These are phyloP conservation scores for Geotrypetes seraphini DNA, from an alignment of 2,797 vertebrate species.

Conservation along the genomic window DNA sequence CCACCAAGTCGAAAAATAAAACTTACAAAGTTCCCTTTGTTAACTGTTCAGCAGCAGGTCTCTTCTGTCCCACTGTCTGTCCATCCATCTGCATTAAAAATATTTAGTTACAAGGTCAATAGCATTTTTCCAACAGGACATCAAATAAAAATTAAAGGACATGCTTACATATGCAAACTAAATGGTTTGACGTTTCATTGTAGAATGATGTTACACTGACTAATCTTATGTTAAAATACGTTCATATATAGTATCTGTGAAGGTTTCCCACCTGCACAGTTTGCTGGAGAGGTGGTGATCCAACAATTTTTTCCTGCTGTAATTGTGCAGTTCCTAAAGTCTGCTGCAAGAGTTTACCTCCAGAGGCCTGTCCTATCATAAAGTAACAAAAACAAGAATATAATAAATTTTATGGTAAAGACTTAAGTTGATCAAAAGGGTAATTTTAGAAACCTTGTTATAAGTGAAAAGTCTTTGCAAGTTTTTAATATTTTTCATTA, in stretches of 20 bases:
- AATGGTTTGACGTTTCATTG: too few relatives aligned
- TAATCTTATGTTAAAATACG: too few relatives aligned
- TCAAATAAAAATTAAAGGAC: background rate
- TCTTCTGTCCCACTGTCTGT: constrained; percentile 66
- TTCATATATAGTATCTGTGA: background rate
- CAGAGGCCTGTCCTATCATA: constrained; percentile 52
- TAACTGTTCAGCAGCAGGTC: constrained; percentile 71
- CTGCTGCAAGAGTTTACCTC: constrained; percentile 45
- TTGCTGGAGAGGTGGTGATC: constrained; percentile 43
- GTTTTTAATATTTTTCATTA: too few relatives aligned
- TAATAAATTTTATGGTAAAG: too few relatives aligned
- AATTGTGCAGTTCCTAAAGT: constrained; percentile 44
- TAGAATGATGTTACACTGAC: too few relatives aligned
- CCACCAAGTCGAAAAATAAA: background rate
- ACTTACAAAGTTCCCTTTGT: constrained; percentile 91
- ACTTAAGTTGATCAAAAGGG: too few relatives aligned
- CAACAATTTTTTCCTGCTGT: constrained; percentile 45
- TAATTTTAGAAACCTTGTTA: too few relatives aligned
- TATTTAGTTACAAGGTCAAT: constrained; percentile 13
- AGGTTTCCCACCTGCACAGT: constrained; percentile 39
- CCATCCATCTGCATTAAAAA: constrained; percentile 50
- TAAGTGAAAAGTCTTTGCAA: too few relatives aligned
- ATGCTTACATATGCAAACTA: background rate
- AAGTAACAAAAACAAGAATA: background rate
- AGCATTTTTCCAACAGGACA: background rate